Conservation (phyloP, 1,140 invertebrate species). For the Tetragonula clypearis region DNA sequence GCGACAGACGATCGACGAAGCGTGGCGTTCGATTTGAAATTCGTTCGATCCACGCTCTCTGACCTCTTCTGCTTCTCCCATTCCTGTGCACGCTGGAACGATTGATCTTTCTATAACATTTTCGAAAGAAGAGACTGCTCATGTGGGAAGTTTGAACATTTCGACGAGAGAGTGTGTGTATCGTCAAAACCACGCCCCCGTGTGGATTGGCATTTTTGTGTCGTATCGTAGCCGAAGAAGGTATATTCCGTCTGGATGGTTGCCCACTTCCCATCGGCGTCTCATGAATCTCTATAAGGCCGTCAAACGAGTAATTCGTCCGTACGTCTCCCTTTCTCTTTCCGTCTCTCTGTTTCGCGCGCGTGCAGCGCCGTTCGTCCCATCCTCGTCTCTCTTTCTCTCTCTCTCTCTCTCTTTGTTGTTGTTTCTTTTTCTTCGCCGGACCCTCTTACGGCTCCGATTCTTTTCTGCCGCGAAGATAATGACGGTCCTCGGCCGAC, state of each 20-base stretch:
- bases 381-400: background rate
- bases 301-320: slow-evolving; percentile 75
- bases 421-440: background rate
- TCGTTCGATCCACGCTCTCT: too few relatives aligned
- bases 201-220: slow-evolving; percentile 54
- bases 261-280: slow-evolving; percentile 63
- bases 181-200: slow-evolving; percentile 50
- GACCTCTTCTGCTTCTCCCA: background rate
- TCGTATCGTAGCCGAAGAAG: slow-evolving; percentile 34
- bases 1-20: background rate
- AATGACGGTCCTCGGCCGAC: slow-evolving; percentile 38
- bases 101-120: background rate
- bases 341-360: slow-evolving; percentile 38
- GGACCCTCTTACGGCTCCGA: background rate
- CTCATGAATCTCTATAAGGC: slow-evolving; percentile 74
- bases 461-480: slow-evolving; percentile 41
- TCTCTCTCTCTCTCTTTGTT: slow-evolving; percentile 11
- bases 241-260: slow-evolving; percentile 50
- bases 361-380: slow-evolving; percentile 15
- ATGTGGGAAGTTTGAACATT: background rate
- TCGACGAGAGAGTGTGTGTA: background rate
- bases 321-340: slow-evolving; percentile 51
- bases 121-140: background rate
- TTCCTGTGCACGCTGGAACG: too few relatives aligned
- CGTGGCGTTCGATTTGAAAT: too few relatives aligned